phyloP scores from a whole-genome alignment of 92 coral and sea anemone species.

The Chrysogorgia sp. region DNA sequence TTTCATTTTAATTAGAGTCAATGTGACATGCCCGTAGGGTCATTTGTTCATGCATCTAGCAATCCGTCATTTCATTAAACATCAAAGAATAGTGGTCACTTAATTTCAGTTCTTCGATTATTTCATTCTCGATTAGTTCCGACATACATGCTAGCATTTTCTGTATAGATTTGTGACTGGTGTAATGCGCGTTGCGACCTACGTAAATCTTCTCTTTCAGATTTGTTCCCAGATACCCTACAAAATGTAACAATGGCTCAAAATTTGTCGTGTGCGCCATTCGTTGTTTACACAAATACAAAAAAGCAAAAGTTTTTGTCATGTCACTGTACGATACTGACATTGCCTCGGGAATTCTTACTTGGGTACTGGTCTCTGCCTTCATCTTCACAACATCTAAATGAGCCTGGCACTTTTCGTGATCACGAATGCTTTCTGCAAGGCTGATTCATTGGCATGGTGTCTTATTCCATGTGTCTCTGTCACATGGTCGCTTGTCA shows the following conservation, averaged over 20 bases:
- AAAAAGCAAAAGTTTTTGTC: too few relatives aligned
- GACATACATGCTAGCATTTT: conserved; percentile 30
- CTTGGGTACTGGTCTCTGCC: too few relatives aligned
- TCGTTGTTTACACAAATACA: conserved; percentile 1
- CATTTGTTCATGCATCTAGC: background rate
- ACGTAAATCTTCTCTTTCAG: conserved; percentile 18
- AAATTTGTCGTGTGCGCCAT: conserved; percentile 51
- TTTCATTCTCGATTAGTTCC: conserved; percentile 18
- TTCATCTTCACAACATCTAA: too few relatives aligned
- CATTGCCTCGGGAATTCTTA: too few relatives aligned
- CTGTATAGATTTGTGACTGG: conserved; percentile 40
- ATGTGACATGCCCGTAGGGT: background rate
- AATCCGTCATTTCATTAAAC: conserved; percentile 45
- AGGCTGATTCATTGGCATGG: too few relatives aligned
- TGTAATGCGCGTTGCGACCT: conserved; percentile 42
- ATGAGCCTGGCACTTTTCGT: too few relatives aligned
- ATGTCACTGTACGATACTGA: too few relatives aligned
- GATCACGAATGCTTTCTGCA: too few relatives aligned
- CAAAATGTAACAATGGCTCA: conserved; percentile 37
- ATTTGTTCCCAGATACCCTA: conserved; percentile 27
- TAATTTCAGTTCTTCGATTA: conserved; percentile 13
- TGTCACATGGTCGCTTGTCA: too few relatives aligned
- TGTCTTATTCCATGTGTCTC: too few relatives aligned
- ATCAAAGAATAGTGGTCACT: conserved; percentile 27
- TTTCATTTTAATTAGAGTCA: too few relatives aligned